Evolutionary conservation across 1,140 invertebrate genomes (phyloP), one percentile per base, ranked within the genome.

Genomic region (Cydia splendana): DNA sequence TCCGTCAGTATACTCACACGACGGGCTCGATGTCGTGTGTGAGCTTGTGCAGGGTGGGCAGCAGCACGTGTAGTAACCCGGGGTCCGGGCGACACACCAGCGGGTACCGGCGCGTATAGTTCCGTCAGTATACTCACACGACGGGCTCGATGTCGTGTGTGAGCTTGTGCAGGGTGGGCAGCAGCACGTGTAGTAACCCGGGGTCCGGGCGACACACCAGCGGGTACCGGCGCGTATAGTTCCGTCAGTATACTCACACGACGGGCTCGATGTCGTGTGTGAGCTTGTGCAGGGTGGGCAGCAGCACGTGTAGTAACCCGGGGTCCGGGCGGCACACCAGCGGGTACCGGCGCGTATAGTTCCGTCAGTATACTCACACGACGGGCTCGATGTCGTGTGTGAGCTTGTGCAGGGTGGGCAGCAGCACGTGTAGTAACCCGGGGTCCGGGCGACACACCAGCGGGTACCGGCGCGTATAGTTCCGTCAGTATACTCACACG

Each of bases 41-140:
- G 5, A 90, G 83, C 24, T 81, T 78, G 76, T 86, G 87, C 67
- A 89, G 76, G 6, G 86, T 82, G 2, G 88, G 87, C 78, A 91
- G 79, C 34, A 83, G 83, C 4, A 85, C 86, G 84, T 89, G 85
- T 73, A 91, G 76, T 18, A 85, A 84, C 2, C 83, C 84, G 24
- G 89, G 86, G n/a, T 82, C 81, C 24, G 88, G 83, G 9, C 82
- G 78, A 38, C 87, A 87, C 75, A 91, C 89, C 2, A 86, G 82
- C 79, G 88, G 84, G 76, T 84, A 81, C 20, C 74, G 76, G 42
- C 83, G 85, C 0, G 84, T n/a, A n/a, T n/a, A n/a, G n/a, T n/a
- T n/a, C n/a, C n/a, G n/a, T n/a, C n/a, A n/a, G 12, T 57, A 71
- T 1, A 77, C 79, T 81, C n/a, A 89, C 87, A 81, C 83, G 13